These are phyloP conservation scores for Aurelia sp. DNA, from an alignment of 30 jellyfish, hydroid and myxozoan genomes.

Conservation along the genomic window DNA sequence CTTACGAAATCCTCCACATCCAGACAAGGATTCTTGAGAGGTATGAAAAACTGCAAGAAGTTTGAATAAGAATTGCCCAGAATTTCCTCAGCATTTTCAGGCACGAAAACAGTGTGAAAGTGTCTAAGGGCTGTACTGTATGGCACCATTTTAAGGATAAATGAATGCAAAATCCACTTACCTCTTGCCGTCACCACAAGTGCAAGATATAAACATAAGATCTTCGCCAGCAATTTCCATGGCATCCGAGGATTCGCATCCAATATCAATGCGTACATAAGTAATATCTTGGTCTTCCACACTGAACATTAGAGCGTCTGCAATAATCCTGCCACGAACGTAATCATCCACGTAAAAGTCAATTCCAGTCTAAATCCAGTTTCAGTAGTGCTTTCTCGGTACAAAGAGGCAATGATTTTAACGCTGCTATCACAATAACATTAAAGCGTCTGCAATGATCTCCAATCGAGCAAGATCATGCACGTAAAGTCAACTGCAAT, in stretches of 20 bases:
- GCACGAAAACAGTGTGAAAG: no score
- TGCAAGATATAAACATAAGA: conserved; percentile 8
- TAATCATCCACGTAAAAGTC: conserved; percentile 37
- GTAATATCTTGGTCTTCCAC: conserved; percentile 51
- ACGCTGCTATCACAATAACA: background rate
- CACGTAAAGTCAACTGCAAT: no score
- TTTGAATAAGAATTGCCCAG: no score
- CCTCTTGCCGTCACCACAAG: conserved; percentile 38
- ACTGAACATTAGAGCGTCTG: conserved; percentile 62
- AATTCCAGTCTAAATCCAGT: background rate
- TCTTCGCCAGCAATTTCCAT: conserved; percentile 63
- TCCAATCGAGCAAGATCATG: no score
- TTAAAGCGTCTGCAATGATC: no score
- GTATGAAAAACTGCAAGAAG: no score
- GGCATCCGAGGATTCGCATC: conserved; percentile 58
- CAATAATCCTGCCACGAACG: conserved; percentile 48
- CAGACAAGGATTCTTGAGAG: no score
- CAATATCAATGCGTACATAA: conserved; percentile 67
- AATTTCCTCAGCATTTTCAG: no score
- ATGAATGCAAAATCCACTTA: background rate
- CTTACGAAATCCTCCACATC: no score
- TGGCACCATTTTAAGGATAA: background rate
- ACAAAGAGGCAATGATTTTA: background rate
- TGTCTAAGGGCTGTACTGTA: background rate
- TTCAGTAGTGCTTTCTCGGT: background rate